phyloP scores from a whole-genome alignment of 2,113 vertebrate genomes.

The Pleuronectes platessa region DNA sequence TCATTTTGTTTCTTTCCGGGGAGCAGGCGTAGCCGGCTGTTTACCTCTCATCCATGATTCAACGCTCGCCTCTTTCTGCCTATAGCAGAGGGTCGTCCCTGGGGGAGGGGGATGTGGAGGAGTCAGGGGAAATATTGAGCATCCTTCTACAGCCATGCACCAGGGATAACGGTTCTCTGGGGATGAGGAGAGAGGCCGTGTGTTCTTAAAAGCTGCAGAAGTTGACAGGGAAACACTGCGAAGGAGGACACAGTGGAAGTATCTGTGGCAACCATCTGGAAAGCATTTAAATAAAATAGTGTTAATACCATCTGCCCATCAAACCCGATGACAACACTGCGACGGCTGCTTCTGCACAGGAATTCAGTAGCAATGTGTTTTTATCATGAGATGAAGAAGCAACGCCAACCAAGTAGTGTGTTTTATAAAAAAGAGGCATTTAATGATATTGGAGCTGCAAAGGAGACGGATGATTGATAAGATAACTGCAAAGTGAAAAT shows the following conservation, averaged over 20 bases:
- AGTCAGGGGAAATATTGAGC: slow-evolving; percentile 64
- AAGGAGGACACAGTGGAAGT: slow-evolving; percentile 19
- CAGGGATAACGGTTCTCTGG: slow-evolving; percentile 41
- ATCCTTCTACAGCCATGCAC: slow-evolving; percentile 44
- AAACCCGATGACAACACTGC: slow-evolving; percentile 32
- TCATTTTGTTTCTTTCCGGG: slow-evolving; percentile 19
- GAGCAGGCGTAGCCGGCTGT: slow-evolving; percentile 49
- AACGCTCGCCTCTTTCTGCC: slow-evolving; percentile 34
- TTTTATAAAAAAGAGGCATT: slow-evolving; percentile 1
- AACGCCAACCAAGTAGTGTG: background rate
- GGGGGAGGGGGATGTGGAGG: slow-evolving; percentile 34
- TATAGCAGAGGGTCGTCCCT: slow-evolving; percentile 28
- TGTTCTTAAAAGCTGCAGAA: slow-evolving; percentile 39
- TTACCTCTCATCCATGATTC: slow-evolving; percentile 64
- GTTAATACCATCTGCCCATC: slow-evolving; percentile 49
- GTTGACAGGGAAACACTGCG: slow-evolving; percentile 29
- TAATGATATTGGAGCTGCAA: background rate
- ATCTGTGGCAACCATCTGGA: slow-evolving; percentile 57
- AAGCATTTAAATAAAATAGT: slow-evolving; percentile 42
- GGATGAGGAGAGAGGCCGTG: slow-evolving; percentile 5
- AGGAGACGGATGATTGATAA: background rate
- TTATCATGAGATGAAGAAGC: slow-evolving; percentile 6
- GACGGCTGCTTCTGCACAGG: slow-evolving; percentile 19
- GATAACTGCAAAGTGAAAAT: background rate
- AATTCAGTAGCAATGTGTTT: slow-evolving; percentile 6